Evolutionary conservation across 23 tunicate genomes (phyloP).

Genomic region (Trididemnum miniatum): DNA sequence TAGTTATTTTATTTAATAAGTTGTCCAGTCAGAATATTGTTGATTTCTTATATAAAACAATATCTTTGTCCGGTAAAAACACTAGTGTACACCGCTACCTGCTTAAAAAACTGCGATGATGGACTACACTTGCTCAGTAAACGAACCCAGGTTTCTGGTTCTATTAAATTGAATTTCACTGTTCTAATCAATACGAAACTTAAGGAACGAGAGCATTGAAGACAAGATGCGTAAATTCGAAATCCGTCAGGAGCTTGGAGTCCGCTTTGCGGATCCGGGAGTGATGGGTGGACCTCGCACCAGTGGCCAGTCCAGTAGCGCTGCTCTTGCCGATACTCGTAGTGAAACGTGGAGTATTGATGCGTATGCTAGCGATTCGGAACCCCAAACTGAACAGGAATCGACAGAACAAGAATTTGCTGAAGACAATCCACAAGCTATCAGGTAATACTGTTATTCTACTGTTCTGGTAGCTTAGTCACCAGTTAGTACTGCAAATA

Average conservation of each 20-base stretch:
- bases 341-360: conserved; percentile 99
- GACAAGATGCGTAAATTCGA: conserved; percentile 99
- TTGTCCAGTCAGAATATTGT: too few relatives aligned
- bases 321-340: conserved; percentile 51
- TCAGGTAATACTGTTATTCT: conserved; percentile 30
- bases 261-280: conserved; percentile 82
- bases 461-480: neutral
- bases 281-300: conserved; percentile 50
- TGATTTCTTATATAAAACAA: too few relatives aligned
- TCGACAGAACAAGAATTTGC: conserved; percentile 75
- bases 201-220: conserved; percentile 82
- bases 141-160: too few relatives aligned
- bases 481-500: too few relatives aligned
- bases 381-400: conserved; percentile 73
- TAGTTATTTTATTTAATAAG: too few relatives aligned
- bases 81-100: too few relatives aligned
- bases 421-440: conserved; percentile 72
- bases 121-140: too few relatives aligned
- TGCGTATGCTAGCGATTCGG: conserved; percentile 92
- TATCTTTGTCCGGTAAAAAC: too few relatives aligned
- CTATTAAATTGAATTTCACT: too few relatives aligned
- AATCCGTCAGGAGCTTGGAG: conserved; percentile 82
- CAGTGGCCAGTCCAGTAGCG: conserved; percentile 25
- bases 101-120: too few relatives aligned
- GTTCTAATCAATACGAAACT: too few relatives aligned